Conservation (phyloP, 2,113 vertebrate species). For the Falcunculus frontatus region DNA sequence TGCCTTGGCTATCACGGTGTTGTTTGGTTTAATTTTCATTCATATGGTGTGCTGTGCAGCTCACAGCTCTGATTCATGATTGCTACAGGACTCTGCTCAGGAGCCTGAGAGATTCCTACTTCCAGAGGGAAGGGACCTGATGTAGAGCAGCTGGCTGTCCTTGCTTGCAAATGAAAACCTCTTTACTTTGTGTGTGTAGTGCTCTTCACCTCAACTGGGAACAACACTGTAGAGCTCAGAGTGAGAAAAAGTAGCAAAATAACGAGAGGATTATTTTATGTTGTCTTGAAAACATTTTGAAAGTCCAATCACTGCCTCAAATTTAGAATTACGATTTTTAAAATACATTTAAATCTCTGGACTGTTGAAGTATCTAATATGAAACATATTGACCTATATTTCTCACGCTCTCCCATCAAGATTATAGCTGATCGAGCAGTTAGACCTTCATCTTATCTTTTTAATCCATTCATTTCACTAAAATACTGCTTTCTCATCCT, state of each 20-base stretch:
- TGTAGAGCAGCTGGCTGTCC: neutral
- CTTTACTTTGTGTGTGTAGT: neutral
- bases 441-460: conserved; percentile 2
- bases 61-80: neutral
- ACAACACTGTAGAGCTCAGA: neutral
- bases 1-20: neutral
- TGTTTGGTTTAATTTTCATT: neutral
- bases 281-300: neutral
- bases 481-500: conserved; percentile 16
- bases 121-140: neutral
- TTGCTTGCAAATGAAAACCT: neutral
- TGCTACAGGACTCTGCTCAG: neutral
- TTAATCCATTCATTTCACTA: conserved; percentile 4
- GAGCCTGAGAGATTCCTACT: neutral
- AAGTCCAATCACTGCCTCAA: neutral
- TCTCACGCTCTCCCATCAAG: neutral
- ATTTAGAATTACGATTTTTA: neutral
- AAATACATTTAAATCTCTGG: neutral
- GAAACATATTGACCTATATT: conserved; percentile 40
- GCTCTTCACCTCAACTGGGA: neutral
- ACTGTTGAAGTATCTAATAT: neutral
- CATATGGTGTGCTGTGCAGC: neutral
- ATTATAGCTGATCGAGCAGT: neutral
- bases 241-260: neutral
- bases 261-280: neutral